phyloP scores from a whole-genome alignment of 2,797 vertebrate genomes.

The Sternotherus odoratus region DNA sequence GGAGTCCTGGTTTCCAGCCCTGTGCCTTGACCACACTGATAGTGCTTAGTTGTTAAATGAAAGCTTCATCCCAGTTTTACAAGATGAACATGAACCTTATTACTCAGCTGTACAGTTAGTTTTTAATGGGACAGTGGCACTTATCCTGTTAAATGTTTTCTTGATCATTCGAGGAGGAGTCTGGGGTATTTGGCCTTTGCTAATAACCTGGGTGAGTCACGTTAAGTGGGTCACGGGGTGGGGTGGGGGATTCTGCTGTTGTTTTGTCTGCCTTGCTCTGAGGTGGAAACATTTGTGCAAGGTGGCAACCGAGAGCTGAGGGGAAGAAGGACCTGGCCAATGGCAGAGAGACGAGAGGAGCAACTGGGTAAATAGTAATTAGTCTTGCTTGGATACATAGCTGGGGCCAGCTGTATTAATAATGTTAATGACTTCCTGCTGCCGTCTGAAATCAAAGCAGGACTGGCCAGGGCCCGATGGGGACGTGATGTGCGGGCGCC shows the following conservation, averaged over 20 bases:
- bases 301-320: background rate
- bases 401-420: background rate
- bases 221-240: background rate
- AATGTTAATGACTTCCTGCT: background rate
- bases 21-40: background rate
- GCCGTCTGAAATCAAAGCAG: background rate
- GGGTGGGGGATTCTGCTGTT: background rate
- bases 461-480: too few relatives aligned
- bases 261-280: background rate
- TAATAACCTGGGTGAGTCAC: background rate
- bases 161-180: rapidly evolving
- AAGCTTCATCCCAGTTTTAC: background rate
- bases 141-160: background rate
- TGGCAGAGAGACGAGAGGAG: background rate
- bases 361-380: background rate
- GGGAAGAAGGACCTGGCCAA: background rate
- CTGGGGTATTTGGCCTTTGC: background rate
- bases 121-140: background rate
- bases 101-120: background rate
- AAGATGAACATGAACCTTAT: background rate
- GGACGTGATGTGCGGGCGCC: background rate
- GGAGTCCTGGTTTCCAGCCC: background rate
- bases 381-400: background rate
- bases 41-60: background rate
- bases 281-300: background rate